Percentiles rank a stretch among this genome's conserved stretches.
phyloP scores from a whole-genome alignment of 2,888 invertebrate genomes.

The Geotrupes spiniger region DNA sequence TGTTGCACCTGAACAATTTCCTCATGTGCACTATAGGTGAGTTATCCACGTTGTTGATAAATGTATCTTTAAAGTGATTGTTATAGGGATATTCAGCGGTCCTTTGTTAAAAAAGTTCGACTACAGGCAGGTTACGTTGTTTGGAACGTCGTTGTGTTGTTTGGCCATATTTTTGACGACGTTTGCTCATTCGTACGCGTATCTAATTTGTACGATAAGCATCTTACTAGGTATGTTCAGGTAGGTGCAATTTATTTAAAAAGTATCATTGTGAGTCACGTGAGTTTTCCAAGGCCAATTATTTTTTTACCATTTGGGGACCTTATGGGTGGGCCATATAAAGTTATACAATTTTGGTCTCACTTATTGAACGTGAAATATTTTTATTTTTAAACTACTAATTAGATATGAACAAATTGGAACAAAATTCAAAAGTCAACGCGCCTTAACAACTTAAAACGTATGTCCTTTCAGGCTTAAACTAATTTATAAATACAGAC shows the following conservation, averaged over 20 bases:
- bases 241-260: constrained; percentile 2
- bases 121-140: constrained; percentile 46
- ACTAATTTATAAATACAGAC: too few relatives aligned
- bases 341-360: too few relatives aligned
- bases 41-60: constrained; percentile 1
- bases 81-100: constrained; percentile 49
- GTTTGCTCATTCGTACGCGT: constrained; percentile 45
- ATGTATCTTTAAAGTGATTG: constrained; percentile 1
- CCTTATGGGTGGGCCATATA: too few relatives aligned
- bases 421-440: background rate
- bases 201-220: constrained; percentile 48
- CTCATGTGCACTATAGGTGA: constrained; percentile 48
- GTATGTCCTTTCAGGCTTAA: too few relatives aligned
- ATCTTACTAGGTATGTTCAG: constrained; percentile 39
- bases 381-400: background rate
- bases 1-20: constrained; percentile 49
- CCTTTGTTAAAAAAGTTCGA: constrained; percentile 49
- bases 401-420: background rate
- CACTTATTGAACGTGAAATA: too few relatives aligned
- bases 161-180: constrained; percentile 48
- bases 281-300: too few relatives aligned
- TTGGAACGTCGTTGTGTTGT: constrained; percentile 47
- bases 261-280: too few relatives aligned
- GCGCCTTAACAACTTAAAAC: too few relatives aligned
- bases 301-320: too few relatives aligned